phyloP scores from a whole-genome alignment of 2,113 vertebrate species.

The Salvelinus namaycush region DNA sequence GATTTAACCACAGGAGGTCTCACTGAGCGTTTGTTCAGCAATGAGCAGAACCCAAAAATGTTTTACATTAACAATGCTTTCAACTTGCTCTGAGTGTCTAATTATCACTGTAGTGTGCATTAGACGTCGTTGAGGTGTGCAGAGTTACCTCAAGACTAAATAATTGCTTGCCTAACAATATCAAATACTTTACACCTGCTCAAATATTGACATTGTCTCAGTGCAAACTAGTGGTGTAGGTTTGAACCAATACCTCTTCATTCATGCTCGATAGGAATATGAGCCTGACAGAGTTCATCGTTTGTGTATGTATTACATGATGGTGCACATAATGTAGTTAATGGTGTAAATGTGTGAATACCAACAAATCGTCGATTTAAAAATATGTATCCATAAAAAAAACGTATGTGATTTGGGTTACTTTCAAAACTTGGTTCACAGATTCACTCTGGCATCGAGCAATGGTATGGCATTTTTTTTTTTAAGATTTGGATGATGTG shows the following conservation, averaged over 20 bases:
- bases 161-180: background rate
- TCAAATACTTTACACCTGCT: conserved; percentile 11
- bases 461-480: background rate
- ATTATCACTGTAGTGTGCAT: background rate
- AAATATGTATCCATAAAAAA: no score
- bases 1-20: background rate
- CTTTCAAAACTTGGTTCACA: background rate
- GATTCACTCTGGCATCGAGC: background rate
- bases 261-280: background rate
- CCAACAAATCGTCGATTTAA: no score
- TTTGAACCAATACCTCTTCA: background rate
- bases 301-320: no score
- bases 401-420: no score
- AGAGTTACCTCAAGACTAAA: background rate
- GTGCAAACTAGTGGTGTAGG: background rate
- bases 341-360: background rate
- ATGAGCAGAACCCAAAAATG: background rate
- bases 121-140: background rate
- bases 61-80: no score
- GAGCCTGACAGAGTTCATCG: no score
- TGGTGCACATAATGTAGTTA: background rate
- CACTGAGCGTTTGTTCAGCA: background rate
- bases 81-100: background rate
- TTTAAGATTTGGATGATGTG: no score
- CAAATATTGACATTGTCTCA: conserved; percentile 17